Percentiles rank a stretch among this genome's conserved stretches.
Conservation (phyloP, 1,140 invertebrate genomes). For the Popillia japonica region DNA sequence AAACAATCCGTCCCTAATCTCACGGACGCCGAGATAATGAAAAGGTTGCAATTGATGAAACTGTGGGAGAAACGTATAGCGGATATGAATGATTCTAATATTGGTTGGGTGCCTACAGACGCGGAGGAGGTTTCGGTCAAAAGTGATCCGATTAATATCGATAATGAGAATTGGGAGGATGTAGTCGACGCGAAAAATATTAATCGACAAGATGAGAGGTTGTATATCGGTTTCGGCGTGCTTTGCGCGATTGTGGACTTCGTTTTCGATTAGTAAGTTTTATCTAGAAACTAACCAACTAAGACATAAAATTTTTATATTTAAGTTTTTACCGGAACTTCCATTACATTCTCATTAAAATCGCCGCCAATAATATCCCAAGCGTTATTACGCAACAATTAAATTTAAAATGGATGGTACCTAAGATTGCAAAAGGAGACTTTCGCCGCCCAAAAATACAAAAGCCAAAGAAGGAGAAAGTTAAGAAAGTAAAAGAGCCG, state of each 20-base stretch:
- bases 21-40: not conserved
- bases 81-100: conserved; percentile 38
- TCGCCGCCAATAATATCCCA: conserved; percentile 41
- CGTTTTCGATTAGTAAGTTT: conserved; percentile 44
- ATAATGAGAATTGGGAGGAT: conserved; percentile 30
- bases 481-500: conserved; percentile 25
- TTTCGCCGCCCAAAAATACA: conserved; percentile 47
- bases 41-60: conserved; percentile 19
- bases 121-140: not conserved
- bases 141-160: conserved; percentile 4
- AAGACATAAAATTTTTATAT: too few species aligned
- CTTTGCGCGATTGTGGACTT: conserved; percentile 40
- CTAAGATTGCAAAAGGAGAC: conserved; percentile 48
- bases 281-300: too few species aligned
- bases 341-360: conserved; percentile 39
- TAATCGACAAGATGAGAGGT: not conserved
- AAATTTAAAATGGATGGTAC: conserved; percentile 49
- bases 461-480: conserved; percentile 39
- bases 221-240: conserved; percentile 39
- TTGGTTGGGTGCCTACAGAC: conserved; percentile 27
- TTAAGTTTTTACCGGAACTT: conserved; percentile 42
- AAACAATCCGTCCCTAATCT: not conserved
- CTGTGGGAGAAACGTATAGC: conserved; percentile 34
- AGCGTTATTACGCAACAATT: conserved; percentile 48
- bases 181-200: not conserved